Evolutionary conservation across 1,140 invertebrate genomes (phyloP), one percentile per base, ranked within the genome.

Genomic region (Rhynchophorus ferrugineus): DNA sequence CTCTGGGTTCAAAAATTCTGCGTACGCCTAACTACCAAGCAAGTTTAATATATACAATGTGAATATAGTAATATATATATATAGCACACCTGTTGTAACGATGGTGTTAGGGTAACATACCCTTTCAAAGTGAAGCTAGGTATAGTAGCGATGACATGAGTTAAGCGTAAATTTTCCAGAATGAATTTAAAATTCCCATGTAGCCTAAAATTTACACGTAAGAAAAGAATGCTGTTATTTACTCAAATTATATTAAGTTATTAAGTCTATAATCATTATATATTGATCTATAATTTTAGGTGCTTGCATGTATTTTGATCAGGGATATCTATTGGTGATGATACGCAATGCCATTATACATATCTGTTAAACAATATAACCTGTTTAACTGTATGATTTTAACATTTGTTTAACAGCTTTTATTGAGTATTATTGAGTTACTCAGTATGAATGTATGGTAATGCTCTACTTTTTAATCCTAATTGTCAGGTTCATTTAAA

Each of bases 71-170:
- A 7, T 13, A 22, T 2, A 14, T 6, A 36, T 16, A 8, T 45
- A 16, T 13, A 46, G 14, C 73, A 76, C 72, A 88, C 86, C 77
- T 83, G 81, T 70, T 87, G 83, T 37, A 90, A 71, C 67, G 84
- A 81, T 41, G 83, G 78, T 14, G 85, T 88, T 36, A 90, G 70
- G 36, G 80, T 81, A 42, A 89, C 79, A 58, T 84, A 85, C 38
- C 85, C 85, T 50, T 84, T 80, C 1, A 89, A 72, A 65, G 77
- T 83, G 64, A 89, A 89, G 56, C 83, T 83, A 0, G 87, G 87
- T 53, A 90, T 82, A 3, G 79, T 78, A 1, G 84, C 84, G 55
- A 77, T 77, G 2, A 89, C 82, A 67, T 82, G 79, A 11, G 79
- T 79, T 0, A 79, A 77, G 44, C 78, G 76, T 21, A 89, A 69